phyloP scores from a whole-genome alignment of 2,888 invertebrate species.

The Dolomedes plantarius region DNA sequence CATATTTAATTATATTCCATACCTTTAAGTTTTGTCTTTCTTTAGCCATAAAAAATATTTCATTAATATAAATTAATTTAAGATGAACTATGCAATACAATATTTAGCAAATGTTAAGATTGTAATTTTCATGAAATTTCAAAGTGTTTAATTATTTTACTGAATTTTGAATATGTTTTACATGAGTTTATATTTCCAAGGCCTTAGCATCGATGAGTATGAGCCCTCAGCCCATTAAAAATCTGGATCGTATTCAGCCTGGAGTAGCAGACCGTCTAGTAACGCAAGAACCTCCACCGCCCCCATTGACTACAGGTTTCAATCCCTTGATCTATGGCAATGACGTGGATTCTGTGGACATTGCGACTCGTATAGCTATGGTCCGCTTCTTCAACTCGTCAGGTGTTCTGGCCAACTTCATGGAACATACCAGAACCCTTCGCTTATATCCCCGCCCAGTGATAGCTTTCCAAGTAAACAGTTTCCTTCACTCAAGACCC shows the following conservation, averaged over 20 bases:
- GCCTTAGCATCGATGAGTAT: conserved; percentile 87
- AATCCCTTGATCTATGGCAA: conserved; percentile 95
- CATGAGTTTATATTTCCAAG: no score
- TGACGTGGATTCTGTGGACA: conserved; percentile 98
- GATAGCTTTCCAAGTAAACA: conserved; percentile 98
- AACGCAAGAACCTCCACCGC: conserved; percentile 68
- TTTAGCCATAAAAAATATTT: no score
- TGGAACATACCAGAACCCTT: conserved; percentile 97
- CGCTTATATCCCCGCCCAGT: conserved; percentile 98
- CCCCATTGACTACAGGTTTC: conserved; percentile 76
- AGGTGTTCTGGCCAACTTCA: conserved; percentile 96
- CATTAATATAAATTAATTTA: no score
- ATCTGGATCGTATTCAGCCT: conserved; percentile 76
- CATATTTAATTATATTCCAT: no score
- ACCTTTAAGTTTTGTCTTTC: no score
- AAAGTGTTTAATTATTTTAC: no score
- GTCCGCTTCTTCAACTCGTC: conserved; percentile 98
- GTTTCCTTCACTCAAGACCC: conserved; percentile 95
- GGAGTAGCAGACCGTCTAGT: conserved; percentile 60
- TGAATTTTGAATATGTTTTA: no score
- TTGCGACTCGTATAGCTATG: conserved; percentile 98
- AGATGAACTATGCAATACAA: no score
- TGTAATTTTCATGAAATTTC: no score
- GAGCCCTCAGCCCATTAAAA: conserved; percentile 79
- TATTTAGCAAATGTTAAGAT: no score